Conservation (phyloP, 2,797 vertebrate genomes). For the Orestias chungarensis region DNA sequence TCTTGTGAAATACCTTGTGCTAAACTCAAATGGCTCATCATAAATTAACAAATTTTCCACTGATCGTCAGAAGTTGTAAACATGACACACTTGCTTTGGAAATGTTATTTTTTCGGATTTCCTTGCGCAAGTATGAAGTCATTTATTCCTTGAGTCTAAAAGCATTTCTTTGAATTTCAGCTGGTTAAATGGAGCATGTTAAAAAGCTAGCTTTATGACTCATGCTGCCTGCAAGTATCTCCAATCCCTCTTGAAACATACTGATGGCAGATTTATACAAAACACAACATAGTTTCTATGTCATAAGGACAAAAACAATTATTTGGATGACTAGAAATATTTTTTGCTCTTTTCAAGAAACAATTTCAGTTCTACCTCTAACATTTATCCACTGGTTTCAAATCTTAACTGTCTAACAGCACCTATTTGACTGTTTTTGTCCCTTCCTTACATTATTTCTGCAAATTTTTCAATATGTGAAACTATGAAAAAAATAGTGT, state of each 20-base stretch:
- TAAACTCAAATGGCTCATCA: not conserved
- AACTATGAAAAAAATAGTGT: conserved; percentile 5
- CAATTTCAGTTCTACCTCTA: not conserved
- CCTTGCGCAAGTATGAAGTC: conserved; percentile 18
- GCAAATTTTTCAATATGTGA: conserved; percentile 7
- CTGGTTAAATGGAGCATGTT: conserved; percentile 53
- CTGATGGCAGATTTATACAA: conserved; percentile 13
- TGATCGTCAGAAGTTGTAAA: conserved; percentile 33
- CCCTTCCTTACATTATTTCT: conserved; percentile 21
- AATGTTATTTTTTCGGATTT: conserved; percentile 17
- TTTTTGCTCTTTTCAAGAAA: not conserved
- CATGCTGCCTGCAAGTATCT: conserved; percentile 32
- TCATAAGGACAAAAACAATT: conserved; percentile 2
- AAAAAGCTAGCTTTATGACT: conserved; percentile 45
- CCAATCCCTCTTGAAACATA: conserved; percentile 35
- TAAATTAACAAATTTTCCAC: conserved; percentile 18
- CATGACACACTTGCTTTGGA: conserved; percentile 11
- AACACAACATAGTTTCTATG: not conserved
- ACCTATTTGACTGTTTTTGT: not conserved
- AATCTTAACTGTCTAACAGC: not conserved
- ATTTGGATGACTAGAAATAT: conserved; percentile 11
- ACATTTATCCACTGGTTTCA: not conserved
- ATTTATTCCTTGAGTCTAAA: conserved; percentile 19
- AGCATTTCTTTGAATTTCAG: conserved; percentile 38
- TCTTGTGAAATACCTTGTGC: not conserved